A percentile compares a stretch with the other conserved stretches of the same genome.
Evolutionary conservation across 92 coral and sea anemone genomes (phyloP).

Genomic region (Montipora capitata): DNA sequence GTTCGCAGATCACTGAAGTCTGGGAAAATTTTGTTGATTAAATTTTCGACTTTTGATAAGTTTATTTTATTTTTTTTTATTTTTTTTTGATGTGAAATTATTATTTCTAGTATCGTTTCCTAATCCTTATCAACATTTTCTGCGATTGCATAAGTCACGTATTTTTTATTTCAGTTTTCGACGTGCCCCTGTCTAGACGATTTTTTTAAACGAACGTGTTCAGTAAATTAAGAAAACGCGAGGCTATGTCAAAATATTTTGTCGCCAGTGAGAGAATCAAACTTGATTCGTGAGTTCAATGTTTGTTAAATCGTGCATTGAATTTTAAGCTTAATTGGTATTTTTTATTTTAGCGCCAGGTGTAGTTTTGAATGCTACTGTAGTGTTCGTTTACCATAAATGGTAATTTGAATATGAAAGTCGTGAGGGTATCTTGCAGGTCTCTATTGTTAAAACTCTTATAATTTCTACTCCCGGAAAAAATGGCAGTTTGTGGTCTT

Average conservation of each 20-base stretch:
- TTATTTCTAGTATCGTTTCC: not conserved
- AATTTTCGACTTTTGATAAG: not conserved
- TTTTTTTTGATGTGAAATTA: not conserved
- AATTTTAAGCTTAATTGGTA: not conserved
- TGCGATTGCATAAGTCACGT: not conserved
- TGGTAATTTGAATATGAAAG: not conserved
- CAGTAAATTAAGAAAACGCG: no score
- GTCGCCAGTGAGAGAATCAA: no score
- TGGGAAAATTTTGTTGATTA: not conserved
- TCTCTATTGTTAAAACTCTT: not conserved
- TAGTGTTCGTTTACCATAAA: conserved; percentile 30
- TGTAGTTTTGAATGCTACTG: not conserved
- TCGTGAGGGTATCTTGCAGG: not conserved
- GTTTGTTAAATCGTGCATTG: conserved; percentile 16
- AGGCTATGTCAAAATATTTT: no score
- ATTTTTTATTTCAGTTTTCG: not conserved
- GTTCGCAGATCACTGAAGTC: not conserved
- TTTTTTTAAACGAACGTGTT: not conserved
- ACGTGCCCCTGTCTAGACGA: no score
- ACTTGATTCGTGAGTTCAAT: no score
- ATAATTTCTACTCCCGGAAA: not conserved
- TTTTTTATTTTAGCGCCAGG: conserved; percentile 2
- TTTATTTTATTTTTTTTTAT: not conserved
- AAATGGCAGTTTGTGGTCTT: no score
- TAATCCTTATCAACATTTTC: no score